A percentile compares a stretch with the other conserved stretches of the same genome.
phyloP scores from a whole-genome alignment of 37 sponge, comb jelly and placozoan genomes.

The Oscarella lobularis region DNA sequence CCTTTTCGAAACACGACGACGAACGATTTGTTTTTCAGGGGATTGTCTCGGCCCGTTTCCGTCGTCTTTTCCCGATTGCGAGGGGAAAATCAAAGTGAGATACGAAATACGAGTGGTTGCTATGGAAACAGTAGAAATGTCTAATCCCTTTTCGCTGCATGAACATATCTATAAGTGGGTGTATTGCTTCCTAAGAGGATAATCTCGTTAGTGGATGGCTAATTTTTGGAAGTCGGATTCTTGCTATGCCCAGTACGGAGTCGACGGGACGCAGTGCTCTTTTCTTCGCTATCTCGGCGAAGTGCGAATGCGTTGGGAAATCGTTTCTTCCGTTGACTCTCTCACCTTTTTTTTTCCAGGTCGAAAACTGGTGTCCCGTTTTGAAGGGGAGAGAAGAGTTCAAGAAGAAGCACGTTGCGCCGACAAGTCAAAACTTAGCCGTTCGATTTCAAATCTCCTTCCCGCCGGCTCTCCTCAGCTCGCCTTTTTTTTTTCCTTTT shows the following conservation, averaged over 20 bases:
- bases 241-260: conserved; percentile 40
- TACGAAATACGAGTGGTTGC: too few relatives aligned
- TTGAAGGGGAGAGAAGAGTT: conserved; percentile 3
- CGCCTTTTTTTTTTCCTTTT: too few relatives aligned
- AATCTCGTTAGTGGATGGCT: conserved; percentile 38
- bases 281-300: conserved; percentile 31
- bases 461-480: too few relatives aligned
- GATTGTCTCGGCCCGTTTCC: background rate
- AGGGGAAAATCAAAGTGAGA: background rate
- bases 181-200: background rate
- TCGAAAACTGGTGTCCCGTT: conserved; percentile 14
- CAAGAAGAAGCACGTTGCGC: background rate
- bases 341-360: too few relatives aligned
- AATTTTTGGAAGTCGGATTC: conserved; percentile 23
- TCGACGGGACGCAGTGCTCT: conserved; percentile 36
- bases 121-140: too few relatives aligned
- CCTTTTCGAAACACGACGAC: background rate
- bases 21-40: background rate
- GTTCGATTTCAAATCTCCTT: too few relatives aligned
- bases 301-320: too few relatives aligned
- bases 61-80: background rate
- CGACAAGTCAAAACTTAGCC: too few relatives aligned
- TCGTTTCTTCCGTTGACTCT: too few relatives aligned
- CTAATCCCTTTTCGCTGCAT: too few relatives aligned
- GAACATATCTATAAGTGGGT: too few relatives aligned